Evolutionary conservation across 2,797 vertebrate genomes (phyloP), one percentile per base, ranked within the genome.

Genomic region (Brotula barbata): DNA sequence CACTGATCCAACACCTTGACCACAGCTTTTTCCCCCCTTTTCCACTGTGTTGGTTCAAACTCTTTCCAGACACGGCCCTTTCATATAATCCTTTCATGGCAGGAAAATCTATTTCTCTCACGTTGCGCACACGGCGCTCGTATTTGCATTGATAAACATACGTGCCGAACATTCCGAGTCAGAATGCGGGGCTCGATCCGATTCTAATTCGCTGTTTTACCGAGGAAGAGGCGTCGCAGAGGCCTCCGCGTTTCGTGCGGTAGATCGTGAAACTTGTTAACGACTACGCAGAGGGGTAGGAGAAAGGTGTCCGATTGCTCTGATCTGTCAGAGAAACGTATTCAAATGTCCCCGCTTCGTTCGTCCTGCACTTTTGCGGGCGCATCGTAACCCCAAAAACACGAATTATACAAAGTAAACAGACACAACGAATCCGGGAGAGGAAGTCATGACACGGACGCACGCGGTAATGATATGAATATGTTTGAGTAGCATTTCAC

Each of bases 241-340:
- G n/a, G n/a, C n/a, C n/a, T n/a, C n/a, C n/a, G n/a, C n/a, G n/a
- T n/a, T n/a, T n/a, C n/a, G n/a, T n/a, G n/a, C n/a, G n/a, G n/a
- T n/a, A n/a, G n/a, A n/a, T 39, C 3, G n/a, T 14, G 7, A 6
- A n/a, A n/a, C 37, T 15, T 36, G 3, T 14, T 36, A 14, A 12
- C 34, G 54, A 41, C 25, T 16, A 40, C 57, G 51, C 46, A 28
- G 46, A 56, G 36, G n/a, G n/a, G n/a, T n/a, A n/a, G n/a, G n/a
- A n/a, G n/a, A n/a, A n/a, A n/a, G n/a, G n/a, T n/a, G n/a, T n/a
- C n/a, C n/a, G n/a, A n/a, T n/a, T n/a, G n/a, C n/a, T n/a, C n/a
- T n/a, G n/a, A n/a, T n/a, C n/a, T n/a, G n/a, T n/a, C 15, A n/a
- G 34, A 21, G 20, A 15, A 42, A 44, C 12, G 40, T 15, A 33